Evolutionary conservation across 2,888 invertebrate species (phyloP).

Genomic region (Schizotus pectinicornis): DNA sequence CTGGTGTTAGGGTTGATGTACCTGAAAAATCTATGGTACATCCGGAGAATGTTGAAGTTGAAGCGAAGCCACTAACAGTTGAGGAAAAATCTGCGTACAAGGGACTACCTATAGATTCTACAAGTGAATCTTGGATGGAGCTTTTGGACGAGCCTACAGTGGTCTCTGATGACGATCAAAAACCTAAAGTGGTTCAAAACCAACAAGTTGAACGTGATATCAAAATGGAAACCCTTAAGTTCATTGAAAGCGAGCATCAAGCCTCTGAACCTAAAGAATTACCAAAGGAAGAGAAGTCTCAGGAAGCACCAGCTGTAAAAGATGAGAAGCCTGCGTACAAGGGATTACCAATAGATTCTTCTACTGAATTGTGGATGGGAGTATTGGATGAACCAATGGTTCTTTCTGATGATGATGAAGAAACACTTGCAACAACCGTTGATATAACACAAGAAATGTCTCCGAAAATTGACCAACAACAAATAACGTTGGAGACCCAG

Average conservation of each 20-base stretch:
- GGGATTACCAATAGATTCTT: constrained; percentile 39
- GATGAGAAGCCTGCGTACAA: constrained; percentile 30
- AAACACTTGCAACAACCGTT: not conserved
- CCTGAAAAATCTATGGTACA: not conserved
- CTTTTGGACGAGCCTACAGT: constrained; percentile 45
- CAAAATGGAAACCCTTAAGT: not conserved
- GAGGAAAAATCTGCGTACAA: constrained; percentile 29
- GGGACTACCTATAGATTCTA: constrained; percentile 36
- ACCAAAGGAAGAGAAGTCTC: not conserved
- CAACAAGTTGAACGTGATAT: not conserved
- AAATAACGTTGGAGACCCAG: no score
- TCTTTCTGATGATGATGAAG: constrained; percentile 32
- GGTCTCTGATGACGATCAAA: constrained; percentile 36
- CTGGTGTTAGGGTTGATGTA: not conserved
- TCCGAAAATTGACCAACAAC: no score
- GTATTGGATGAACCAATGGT: constrained; percentile 43
- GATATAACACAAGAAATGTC: not conserved
- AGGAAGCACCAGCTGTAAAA: not conserved
- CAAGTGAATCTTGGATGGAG: constrained; percentile 37
- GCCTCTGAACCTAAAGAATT: not conserved
- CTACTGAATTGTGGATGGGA: constrained; percentile 37
- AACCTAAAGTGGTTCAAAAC: not conserved
- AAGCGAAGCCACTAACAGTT: constrained; percentile 5
- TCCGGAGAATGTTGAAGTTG: constrained; percentile 3
- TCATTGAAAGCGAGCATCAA: constrained; percentile 1